phyloP scores from a whole-genome alignment of 2,113 vertebrate species.

The Hydrochoerus hydrochaeris region DNA sequence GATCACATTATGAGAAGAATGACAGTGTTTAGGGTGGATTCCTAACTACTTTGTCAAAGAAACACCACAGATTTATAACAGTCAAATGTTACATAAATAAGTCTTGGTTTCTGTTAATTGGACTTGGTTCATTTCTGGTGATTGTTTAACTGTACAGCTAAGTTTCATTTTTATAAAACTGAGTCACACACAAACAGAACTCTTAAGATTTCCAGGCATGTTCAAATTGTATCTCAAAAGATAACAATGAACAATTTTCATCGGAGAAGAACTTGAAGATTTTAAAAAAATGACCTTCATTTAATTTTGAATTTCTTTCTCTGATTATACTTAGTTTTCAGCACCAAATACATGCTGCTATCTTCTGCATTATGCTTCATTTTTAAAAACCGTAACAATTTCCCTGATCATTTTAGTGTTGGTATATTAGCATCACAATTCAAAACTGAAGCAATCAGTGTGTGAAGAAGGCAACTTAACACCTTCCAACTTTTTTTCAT shows the following conservation, averaged over 20 bases:
- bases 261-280: not conserved
- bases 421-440: slow-evolving; percentile 58
- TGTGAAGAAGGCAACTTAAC: slow-evolving; percentile 68
- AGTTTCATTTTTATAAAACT: slow-evolving; percentile 20
- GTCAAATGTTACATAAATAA: not conserved
- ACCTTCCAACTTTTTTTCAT: slow-evolving; percentile 46
- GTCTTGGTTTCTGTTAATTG: not conserved
- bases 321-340: slow-evolving; percentile 40
- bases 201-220: not conserved
- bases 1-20: not conserved
- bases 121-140: not conserved
- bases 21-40: not conserved
- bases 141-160: not conserved
- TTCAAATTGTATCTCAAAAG: slow-evolving; percentile 51
- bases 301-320: slow-evolving; percentile 50
- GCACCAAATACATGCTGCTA: not conserved
- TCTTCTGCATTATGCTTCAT: slow-evolving; percentile 25
- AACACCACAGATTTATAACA: not conserved
- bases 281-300: not conserved
- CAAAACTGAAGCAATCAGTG: slow-evolving; percentile 62
- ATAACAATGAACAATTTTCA: slow-evolving; percentile 12
- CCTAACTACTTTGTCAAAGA: not conserved
- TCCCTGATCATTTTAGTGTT: slow-evolving; percentile 46
- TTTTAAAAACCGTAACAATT: slow-evolving; percentile 51
- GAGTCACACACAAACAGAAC: not conserved